These are phyloP conservation scores for Mantis religiosa DNA, from an alignment of 2,888 invertebrate genomes.

Conservation along the genomic window DNA sequence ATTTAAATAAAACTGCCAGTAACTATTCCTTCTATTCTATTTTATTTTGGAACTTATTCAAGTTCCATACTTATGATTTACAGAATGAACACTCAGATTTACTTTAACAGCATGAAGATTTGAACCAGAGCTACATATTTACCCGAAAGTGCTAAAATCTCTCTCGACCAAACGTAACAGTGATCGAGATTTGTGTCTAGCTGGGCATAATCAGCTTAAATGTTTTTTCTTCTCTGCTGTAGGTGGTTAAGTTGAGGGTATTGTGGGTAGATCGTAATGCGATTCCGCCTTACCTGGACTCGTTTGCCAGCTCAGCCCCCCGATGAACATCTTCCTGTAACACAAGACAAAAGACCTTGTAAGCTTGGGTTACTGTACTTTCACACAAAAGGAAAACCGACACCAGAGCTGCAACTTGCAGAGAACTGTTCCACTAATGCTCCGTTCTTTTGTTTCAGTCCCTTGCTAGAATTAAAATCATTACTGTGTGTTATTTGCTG, in stretches of 20 bases:
- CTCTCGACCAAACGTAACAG: no score
- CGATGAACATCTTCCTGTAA: slow-evolving; percentile 99
- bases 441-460: not conserved
- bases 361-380: not conserved
- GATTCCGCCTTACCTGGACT: slow-evolving; percentile 75
- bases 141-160: no score
- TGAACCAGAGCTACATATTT: no score
- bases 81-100: no score
- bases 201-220: not conserved
- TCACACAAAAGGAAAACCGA: not conserved
- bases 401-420: not conserved
- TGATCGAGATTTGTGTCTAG: not conserved
- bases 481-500: not conserved
- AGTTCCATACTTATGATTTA: no score
- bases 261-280: not conserved
- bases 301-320: slow-evolving; percentile 99
- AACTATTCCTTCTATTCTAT: no score
- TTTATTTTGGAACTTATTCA: no score
- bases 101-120: no score
- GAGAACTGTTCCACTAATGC: not conserved
- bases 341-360: slow-evolving; percentile 35
- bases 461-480: not conserved
- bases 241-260: not conserved
- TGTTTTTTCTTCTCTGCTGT: not conserved
- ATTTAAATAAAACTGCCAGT: no score